These are phyloP conservation scores for Anolis carolinensis DNA, from an alignment of 2,113 vertebrate species.

Conservation along the genomic window DNA sequence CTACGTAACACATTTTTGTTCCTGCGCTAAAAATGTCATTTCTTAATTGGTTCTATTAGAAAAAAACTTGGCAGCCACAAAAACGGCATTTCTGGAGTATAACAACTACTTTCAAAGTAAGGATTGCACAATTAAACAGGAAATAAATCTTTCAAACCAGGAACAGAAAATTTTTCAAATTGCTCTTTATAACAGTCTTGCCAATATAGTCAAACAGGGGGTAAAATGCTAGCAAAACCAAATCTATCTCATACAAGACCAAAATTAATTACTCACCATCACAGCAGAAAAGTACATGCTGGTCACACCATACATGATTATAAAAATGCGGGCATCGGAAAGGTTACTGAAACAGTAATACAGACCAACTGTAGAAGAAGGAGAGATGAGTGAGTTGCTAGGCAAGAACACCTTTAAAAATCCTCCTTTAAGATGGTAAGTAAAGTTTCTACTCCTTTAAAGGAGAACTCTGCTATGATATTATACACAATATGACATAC, in stretches of 20 bases:
- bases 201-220: too few species aligned
- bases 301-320: slow-evolving; percentile 99
- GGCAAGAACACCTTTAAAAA: not conserved
- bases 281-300: slow-evolving; percentile 99
- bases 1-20: too few species aligned
- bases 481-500: not conserved
- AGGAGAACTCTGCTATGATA: not conserved
- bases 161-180: too few species aligned
- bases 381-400: not conserved
- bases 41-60: too few species aligned
- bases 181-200: too few species aligned
- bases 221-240: too few species aligned
- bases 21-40: too few species aligned
- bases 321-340: slow-evolving; percentile 95
- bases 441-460: not conserved
- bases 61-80: too few species aligned
- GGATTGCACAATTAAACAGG: too few species aligned
- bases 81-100: too few species aligned
- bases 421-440: not conserved
- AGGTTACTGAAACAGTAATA: slow-evolving; percentile 99
- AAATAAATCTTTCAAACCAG: too few species aligned
- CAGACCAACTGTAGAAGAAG: slow-evolving; percentile 85
- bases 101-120: too few species aligned
- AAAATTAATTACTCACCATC: slow-evolving; percentile 84
- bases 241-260: not conserved